phyloP scores from a whole-genome alignment of 2,888 invertebrate genomes.

The Penaeus monodon region DNA sequence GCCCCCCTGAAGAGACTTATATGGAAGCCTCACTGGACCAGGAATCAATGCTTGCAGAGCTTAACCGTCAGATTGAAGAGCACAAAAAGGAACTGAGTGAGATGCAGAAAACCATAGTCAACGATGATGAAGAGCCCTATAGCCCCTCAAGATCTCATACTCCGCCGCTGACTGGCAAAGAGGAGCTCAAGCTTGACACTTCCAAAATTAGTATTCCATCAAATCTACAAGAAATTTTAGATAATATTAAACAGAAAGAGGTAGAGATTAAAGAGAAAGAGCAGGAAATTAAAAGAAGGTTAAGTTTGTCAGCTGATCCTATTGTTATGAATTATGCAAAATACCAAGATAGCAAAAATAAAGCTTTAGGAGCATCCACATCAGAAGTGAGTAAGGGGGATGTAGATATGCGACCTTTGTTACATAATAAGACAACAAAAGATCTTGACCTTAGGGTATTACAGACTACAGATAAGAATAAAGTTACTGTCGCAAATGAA shows the following conservation, averaged over 20 bases:
- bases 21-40: slow-evolving; percentile 52
- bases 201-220: slow-evolving; percentile 63
- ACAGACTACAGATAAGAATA: slow-evolving; percentile 31
- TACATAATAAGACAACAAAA: slow-evolving; percentile 29
- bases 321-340: slow-evolving; percentile 56
- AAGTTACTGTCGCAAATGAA: slow-evolving; percentile 10
- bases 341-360: slow-evolving; percentile 39
- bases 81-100: slow-evolving; percentile 63
- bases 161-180: slow-evolving; percentile 29
- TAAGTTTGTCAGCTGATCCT: slow-evolving; percentile 51
- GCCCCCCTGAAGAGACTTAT: slow-evolving; percentile 29
- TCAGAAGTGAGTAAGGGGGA: slow-evolving; percentile 18
- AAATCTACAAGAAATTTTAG: slow-evolving; percentile 62
- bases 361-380: background rate
- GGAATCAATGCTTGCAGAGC: slow-evolving; percentile 63
- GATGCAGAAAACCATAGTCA: slow-evolving; percentile 54
- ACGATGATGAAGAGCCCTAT: slow-evolving; percentile 52
- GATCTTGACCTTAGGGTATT: slow-evolving; percentile 48
- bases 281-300: slow-evolving; percentile 58
- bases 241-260: slow-evolving; percentile 61
- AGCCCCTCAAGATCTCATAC: slow-evolving; percentile 27
- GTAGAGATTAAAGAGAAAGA: slow-evolving; percentile 61
- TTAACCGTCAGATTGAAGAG: slow-evolving; percentile 62
- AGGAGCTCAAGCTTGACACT: slow-evolving; percentile 58
- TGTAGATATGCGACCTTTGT: slow-evolving; percentile 48